Evolutionary conservation across 2,797 vertebrate species (phyloP).

Genomic region (Gymnoscopelus microlampas): DNA sequence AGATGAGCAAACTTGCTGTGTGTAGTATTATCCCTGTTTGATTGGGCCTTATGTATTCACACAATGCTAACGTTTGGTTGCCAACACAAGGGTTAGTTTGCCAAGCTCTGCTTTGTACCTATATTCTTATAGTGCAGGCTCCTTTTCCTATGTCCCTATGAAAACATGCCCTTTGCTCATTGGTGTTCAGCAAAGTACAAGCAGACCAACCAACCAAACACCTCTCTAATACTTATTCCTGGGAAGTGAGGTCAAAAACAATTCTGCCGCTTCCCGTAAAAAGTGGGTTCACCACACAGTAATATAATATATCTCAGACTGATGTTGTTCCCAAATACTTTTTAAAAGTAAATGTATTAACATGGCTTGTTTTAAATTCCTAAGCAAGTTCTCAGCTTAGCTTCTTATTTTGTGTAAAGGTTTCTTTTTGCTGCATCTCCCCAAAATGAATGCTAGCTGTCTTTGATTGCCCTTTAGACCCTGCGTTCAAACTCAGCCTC

Average conservation of each 20-base stretch:
- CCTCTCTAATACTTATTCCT: too few species aligned
- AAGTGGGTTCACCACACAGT: background rate
- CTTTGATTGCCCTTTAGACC: conserved; percentile 9
- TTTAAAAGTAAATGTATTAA: too few species aligned
- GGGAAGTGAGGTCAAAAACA: background rate
- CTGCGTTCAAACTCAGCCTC: conserved; percentile 58
- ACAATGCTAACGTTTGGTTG: background rate
- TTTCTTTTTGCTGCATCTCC: too few species aligned
- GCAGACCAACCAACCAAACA: too few species aligned
- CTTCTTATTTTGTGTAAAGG: too few species aligned
- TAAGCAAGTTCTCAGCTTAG: too few species aligned
- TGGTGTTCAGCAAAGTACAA: too few species aligned
- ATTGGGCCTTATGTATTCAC: background rate
- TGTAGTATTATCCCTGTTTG: background rate
- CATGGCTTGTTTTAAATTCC: too few species aligned
- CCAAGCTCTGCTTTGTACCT: background rate
- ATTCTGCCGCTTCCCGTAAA: too few species aligned
- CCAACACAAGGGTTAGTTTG: background rate
- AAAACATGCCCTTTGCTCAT: too few species aligned
- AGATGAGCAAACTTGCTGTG: conserved; percentile 32
- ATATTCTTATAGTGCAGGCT: conserved; percentile 8
- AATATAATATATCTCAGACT: conserved; percentile 6
- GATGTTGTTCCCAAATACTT: too few species aligned
- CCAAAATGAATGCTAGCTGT: too few species aligned
- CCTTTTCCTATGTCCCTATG: background rate